Evolutionary conservation across 2,888 invertebrate genomes (phyloP).

Genomic region (Nineta flava): DNA sequence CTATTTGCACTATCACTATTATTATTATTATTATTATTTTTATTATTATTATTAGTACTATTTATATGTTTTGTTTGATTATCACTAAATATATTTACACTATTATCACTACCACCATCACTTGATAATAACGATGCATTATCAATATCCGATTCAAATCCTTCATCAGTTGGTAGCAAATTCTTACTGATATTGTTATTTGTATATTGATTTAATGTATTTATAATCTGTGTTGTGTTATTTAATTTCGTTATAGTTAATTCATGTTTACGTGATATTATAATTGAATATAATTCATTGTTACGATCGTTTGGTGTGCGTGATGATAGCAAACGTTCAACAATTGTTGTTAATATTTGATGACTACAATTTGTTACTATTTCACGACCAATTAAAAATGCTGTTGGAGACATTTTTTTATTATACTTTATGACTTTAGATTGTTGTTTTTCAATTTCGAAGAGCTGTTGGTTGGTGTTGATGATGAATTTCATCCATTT

Average conservation of each 20-base stretch:
- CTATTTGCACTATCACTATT: conserved; percentile 30
- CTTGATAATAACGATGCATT: conserved; percentile 24
- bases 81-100: conserved; percentile 13
- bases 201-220: no score
- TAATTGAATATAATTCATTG: conserved; percentile 8
- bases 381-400: conserved; percentile 6
- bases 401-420: conserved; percentile 6
- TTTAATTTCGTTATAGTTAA: conserved; percentile 9
- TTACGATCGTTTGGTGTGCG: conserved; percentile 3
- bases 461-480: no score
- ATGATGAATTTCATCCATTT: no score
- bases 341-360: conserved; percentile 5
- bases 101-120: conserved; percentile 27
- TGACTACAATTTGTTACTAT: conserved; percentile 1
- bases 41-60: conserved; percentile 25
- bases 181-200: conserved; percentile 7
- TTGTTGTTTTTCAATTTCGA: no score
- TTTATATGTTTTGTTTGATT: background rate
- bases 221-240: conserved; percentile 3
- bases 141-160: conserved; percentile 32
- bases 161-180: conserved; percentile 22
- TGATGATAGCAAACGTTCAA: conserved; percentile 5
- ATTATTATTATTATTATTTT: background rate
- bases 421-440: background rate
- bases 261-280: conserved; percentile 4